phyloP scores from a whole-genome alignment of 2,113 vertebrate genomes.

The Anser cygnoides region DNA sequence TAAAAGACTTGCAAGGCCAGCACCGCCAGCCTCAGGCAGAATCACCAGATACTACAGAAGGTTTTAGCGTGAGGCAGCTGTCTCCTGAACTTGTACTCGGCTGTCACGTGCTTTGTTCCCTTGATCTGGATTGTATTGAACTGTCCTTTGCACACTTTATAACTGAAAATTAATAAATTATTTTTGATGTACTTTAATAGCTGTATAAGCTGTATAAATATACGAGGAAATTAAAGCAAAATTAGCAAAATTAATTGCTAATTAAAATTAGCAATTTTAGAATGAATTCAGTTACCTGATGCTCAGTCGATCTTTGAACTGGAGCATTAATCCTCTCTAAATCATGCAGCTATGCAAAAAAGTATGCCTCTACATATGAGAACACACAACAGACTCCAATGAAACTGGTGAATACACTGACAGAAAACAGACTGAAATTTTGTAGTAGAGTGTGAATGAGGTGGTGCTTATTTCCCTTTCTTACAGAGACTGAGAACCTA shows the following conservation, averaged over 20 bases:
- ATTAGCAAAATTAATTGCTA: too few relatives aligned
- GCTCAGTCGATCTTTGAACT: not conserved
- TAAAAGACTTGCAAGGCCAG: not conserved
- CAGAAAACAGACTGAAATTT: not conserved
- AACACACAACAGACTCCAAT: fast-evolving
- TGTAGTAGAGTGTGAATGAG: not conserved
- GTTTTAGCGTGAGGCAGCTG: not conserved
- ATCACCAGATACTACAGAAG: not conserved
- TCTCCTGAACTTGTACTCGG: not conserved
- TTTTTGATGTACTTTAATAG: not conserved
- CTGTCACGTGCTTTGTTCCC: not conserved
- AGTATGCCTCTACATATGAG: fast-evolving
- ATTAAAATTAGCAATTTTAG: not conserved
- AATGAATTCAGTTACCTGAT: not conserved
- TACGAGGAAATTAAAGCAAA: not conserved
- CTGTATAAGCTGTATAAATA: not conserved
- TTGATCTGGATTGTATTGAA: not conserved
- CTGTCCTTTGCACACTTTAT: not conserved
- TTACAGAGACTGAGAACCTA: fast-evolving
- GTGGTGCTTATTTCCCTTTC: not conserved
- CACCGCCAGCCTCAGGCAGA: not conserved
- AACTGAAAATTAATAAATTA: not conserved
- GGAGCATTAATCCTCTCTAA: not conserved
- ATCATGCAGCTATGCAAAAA: not conserved
- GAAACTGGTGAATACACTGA: not conserved